Evolutionary conservation across 2,797 vertebrate species (phyloP).

Genomic region (Podargus strigoides): DNA sequence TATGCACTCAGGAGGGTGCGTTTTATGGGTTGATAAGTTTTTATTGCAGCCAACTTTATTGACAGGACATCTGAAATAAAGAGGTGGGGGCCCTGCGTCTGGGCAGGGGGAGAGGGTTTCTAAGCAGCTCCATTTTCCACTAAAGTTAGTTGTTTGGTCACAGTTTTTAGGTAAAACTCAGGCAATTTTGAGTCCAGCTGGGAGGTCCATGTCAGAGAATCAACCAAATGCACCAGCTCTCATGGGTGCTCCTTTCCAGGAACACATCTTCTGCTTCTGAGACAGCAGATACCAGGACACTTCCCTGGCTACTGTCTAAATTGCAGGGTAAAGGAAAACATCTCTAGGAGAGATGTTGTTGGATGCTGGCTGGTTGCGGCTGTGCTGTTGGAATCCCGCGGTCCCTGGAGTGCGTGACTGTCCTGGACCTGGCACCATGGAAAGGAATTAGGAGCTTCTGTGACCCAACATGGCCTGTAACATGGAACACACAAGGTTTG

Average conservation of each 20-base stretch:
- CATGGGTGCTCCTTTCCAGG: not conserved
- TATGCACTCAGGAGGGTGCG: not conserved
- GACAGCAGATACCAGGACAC: not conserved
- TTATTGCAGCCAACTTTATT: not conserved
- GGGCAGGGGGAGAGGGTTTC: accelerated
- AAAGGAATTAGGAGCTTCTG: not conserved
- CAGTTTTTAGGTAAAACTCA: not conserved
- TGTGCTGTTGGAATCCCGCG: not conserved
- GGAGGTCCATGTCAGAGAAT: not conserved
- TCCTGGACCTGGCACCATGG: not conserved
- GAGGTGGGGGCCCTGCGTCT: not conserved
- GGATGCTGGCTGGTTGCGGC: not conserved
- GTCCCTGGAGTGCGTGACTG: not conserved
- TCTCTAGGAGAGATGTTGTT: not conserved
- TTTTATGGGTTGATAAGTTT: slow-evolving; percentile 39
- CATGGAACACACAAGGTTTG: not conserved
- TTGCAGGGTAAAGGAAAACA: not conserved
- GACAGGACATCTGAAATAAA: not conserved
- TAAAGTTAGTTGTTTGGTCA: not conserved
- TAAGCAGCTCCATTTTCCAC: not conserved
- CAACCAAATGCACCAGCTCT: not conserved
- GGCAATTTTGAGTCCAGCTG: not conserved
- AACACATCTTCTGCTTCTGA: not conserved
- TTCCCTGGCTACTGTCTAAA: not conserved
- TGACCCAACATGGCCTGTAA: not conserved